Percentiles rank a stretch among this genome's conserved stretches.
Evolutionary conservation across 2,888 invertebrate genomes (phyloP).

Genomic region (Habroteleia sp.): DNA sequence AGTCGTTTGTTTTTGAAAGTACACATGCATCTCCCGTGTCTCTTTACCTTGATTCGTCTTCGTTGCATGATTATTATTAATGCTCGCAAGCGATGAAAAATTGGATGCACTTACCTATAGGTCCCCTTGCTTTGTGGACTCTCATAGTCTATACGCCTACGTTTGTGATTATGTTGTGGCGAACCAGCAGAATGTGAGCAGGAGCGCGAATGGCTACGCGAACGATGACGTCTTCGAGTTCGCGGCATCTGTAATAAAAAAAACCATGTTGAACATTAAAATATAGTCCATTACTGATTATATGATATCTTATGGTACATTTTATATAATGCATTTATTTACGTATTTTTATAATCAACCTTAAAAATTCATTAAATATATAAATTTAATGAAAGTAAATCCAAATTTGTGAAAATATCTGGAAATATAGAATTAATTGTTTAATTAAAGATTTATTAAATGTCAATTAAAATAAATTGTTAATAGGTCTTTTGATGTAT

Average conservation of each 20-base stretch:
- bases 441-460: too few relatives aligned
- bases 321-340: too few relatives aligned
- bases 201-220: slow-evolving; percentile 84
- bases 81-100: slow-evolving; percentile 18
- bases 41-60: slow-evolving; percentile 39
- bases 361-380: too few relatives aligned
- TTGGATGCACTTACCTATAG: slow-evolving; percentile 83
- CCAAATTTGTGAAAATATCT: too few relatives aligned
- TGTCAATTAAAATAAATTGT: too few relatives aligned
- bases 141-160: slow-evolving; percentile 87
- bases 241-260: slow-evolving; percentile 89
- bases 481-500: too few relatives aligned
- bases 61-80: slow-evolving; percentile 6
- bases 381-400: too few relatives aligned
- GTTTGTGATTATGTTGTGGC: slow-evolving; percentile 85
- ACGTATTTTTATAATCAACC: too few relatives aligned
- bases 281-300: neutral
- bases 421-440: too few relatives aligned
- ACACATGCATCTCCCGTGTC: slow-evolving; percentile 19
- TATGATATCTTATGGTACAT: too few relatives aligned
- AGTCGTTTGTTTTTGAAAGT: slow-evolving; percentile 33
- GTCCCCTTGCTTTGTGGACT: slow-evolving; percentile 83
- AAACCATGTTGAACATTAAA: neutral
- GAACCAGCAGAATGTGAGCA: slow-evolving; percentile 80
- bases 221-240: slow-evolving; percentile 90